Evolutionary conservation across 2,888 invertebrate genomes (phyloP), one percentile per base, ranked within the genome.

Genomic region (Nineta flava): DNA sequence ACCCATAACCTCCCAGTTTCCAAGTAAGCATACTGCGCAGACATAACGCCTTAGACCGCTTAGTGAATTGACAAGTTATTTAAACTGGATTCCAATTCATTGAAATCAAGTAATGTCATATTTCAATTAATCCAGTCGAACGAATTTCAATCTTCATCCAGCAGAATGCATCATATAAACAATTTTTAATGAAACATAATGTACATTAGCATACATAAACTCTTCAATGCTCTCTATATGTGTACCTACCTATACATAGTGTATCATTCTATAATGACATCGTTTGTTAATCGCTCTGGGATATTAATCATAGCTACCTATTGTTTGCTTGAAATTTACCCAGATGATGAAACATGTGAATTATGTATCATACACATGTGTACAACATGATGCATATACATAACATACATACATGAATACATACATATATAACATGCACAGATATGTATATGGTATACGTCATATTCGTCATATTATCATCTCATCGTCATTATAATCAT

Each of bases 201-300:
- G 7, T 26, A 26, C 7, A 26, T 26, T 26, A 19, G 7, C 26
- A 26, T 6, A 26, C 6, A 26, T 26, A 26, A 26, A 26, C 26
- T 26, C 26, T 26, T 26, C 6, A 26, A 26, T 26, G 7, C 7
- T 26, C 19, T 19, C 19, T 19, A 19, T 19, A 19, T 13, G 44
- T 44, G 19, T 44, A 9, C 9, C 5, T 13, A 19, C n/a, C 10
- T 19, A n/a, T 44, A 15, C 17, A 34, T 35, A 17, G 47, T 47
- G 47, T 47, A 47, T 47, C 47, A 47, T 47, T 47, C 32, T 38
- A 38, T 47, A 47, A 47, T 47, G 47, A 47, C 47, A 47, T 47
- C 47, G 47, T 47, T 47, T 47, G 47, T 47, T 47, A 47, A 47
- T 47, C 47, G 47, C 47, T 47, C 47, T 47, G 47, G 47, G 47